These are phyloP conservation scores for Lepus americanus DNA, from an alignment of 2,113 vertebrate genomes.

Conservation along the genomic window DNA sequence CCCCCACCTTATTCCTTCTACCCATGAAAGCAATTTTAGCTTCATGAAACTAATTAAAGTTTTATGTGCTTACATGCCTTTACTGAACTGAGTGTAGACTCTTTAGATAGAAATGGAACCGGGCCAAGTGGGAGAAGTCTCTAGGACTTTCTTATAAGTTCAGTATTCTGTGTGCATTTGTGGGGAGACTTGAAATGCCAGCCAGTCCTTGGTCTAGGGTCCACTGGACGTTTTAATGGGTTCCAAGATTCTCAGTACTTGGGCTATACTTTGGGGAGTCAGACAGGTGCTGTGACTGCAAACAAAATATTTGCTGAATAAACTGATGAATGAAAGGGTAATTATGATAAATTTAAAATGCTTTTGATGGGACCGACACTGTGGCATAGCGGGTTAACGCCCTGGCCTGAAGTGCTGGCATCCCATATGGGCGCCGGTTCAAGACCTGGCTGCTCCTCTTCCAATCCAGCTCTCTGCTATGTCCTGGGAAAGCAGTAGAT, in stretches of 20 bases:
- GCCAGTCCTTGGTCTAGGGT: neutral
- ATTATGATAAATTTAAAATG: neutral
- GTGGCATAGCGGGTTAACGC: too few relatives aligned
- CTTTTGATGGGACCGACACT: neutral
- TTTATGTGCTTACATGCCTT: constrained; percentile 65
- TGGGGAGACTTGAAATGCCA: neutral
- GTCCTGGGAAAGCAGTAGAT: too few relatives aligned
- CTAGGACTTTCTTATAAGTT: neutral
- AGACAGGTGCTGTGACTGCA: neutral
- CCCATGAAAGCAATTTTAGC: constrained; percentile 75
- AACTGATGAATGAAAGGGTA: neutral
- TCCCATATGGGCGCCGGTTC: too few relatives aligned
- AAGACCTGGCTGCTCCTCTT: too few relatives aligned
- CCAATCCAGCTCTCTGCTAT: too few relatives aligned
- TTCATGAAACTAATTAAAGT: constrained; percentile 80
- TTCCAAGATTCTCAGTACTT: neutral
- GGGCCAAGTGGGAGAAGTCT: constrained; percentile 53
- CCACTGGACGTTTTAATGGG: neutral
- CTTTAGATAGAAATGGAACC: constrained; percentile 66
- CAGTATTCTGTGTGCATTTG: neutral
- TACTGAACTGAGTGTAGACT: constrained; percentile 39
- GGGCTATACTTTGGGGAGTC: neutral
- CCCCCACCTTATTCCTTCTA: constrained; percentile 42
- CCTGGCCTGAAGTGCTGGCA: too few relatives aligned
- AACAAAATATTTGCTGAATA: neutral